phyloP scores from a whole-genome alignment of 2,113 vertebrate species.

The Dicentrarchus labrax region DNA sequence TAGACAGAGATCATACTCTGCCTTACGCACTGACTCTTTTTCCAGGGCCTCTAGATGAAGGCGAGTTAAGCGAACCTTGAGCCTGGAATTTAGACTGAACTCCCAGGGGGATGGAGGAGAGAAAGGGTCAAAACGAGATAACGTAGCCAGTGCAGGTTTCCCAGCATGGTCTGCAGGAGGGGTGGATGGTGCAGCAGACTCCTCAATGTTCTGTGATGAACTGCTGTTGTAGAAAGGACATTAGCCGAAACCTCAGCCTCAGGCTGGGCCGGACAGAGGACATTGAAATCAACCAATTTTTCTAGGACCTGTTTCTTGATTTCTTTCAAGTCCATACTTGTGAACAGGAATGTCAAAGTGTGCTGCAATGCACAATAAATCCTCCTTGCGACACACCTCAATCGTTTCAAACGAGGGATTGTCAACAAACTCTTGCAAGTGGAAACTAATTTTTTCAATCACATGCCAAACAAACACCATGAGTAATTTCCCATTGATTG shows the following conservation, averaged over 20 bases:
- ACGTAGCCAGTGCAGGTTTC: background rate
- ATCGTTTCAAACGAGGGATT: background rate
- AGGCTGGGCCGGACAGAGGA: background rate
- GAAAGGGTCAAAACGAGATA: constrained; percentile 1
- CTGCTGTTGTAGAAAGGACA: background rate
- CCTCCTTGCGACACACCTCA: background rate
- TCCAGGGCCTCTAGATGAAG: background rate
- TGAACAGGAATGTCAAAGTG: background rate
- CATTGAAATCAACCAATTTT: background rate
- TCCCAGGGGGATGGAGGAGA: background rate
- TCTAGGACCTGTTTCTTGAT: background rate
- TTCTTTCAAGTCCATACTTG: background rate
- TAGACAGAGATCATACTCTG: background rate
- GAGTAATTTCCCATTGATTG: too few species aligned
- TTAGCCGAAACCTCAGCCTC: background rate
- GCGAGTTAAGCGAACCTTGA: background rate
- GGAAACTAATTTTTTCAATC: background rate
- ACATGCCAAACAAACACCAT: too few species aligned
- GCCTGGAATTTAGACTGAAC: background rate
- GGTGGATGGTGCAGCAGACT: background rate
- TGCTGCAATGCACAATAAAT: background rate
- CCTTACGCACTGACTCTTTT: background rate
- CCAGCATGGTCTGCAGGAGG: background rate
- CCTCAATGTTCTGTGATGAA: background rate
- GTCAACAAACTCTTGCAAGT: background rate